Base-by-base conservation (phyloP, 1,140 invertebrate species). In the Microplitis mediator region DNA sequence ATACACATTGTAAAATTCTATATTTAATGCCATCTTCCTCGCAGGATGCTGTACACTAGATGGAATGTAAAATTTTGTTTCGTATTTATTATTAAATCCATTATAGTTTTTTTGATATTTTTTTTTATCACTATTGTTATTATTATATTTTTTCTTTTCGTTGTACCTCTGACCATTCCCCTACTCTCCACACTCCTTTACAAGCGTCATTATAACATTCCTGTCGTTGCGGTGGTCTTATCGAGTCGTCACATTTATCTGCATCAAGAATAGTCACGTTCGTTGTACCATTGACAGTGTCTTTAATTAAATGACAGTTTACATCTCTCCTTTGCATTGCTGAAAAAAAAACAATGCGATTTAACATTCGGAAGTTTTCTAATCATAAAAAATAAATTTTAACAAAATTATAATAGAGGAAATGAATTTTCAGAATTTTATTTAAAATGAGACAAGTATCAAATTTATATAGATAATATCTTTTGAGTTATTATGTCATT, bases 1-100 rank as follows among this genome's bases (percentile, higher is more conserved):
- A 97, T 63, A 96, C 94, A 84, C 95, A 97, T 78, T 95, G 93
- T 50, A 97, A 86, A 76, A 94, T 93, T 76, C 95, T 89, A 79
- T 95, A 95, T 84, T 95, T 93, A 58, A 94, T 90, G 2, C 95
- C 95, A 31, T 89, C 89, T 56, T 88, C 86, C 66, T 91, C 91
- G 81, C 95, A 97, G 4, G 89, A 85, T 58, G 93, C 94, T 75
- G 91, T 90, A 82, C 95, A 97, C 95, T 96, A 77, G 39, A 45
- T 45, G 58, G 73, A 72, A 34, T 31, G 4, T 56, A 67, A 51
- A 68, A 35, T 16, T 16, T 54, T 23, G 9, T 69, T n/a, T 14
- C 14, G 51, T 16, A 11, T 60, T 36, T 36, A 34, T 58, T 8
- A 66, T 34, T 65, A 3, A 63, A 5, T 32, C 45, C 45, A 23